phyloP scores from a whole-genome alignment of 1,140 invertebrate species.

The Dendrolimus kikuchii region DNA sequence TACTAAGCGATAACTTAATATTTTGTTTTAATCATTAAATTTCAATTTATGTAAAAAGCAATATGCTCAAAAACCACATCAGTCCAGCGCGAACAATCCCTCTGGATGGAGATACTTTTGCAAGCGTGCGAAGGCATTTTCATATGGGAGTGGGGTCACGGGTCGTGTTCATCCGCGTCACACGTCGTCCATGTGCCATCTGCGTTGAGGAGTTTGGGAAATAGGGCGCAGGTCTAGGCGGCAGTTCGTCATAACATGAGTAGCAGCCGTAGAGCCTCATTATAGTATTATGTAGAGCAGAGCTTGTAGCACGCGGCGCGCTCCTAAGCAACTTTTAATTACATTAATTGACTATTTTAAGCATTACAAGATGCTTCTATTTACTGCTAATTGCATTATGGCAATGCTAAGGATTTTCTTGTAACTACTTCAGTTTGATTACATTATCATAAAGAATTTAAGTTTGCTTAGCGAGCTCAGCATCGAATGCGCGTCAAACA shows the following conservation, averaged over 20 bases:
- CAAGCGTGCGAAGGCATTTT: too few species aligned
- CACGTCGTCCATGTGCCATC: constrained; percentile 62
- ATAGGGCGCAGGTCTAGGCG: constrained; percentile 4
- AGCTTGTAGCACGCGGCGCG: constrained; percentile 47
- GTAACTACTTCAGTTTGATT: not conserved
- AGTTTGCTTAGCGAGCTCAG: constrained; percentile 56
- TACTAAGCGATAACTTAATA: too few species aligned
- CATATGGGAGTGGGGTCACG: too few species aligned
- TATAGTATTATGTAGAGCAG: constrained; percentile 51
- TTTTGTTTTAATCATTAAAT: too few species aligned
- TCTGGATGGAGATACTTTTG: too few species aligned
- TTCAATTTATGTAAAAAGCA: too few species aligned
- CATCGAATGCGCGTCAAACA: constrained; percentile 39
- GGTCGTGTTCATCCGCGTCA: constrained; percentile 22
- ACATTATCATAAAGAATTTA: constrained; percentile 1
- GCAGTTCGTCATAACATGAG: constrained; percentile 18
- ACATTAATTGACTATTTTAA: too few species aligned
- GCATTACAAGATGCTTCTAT: too few species aligned
- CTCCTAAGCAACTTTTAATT: constrained; percentile 47
- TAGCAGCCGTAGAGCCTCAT: constrained; percentile 29
- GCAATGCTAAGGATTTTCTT: not conserved
- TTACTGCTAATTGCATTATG: too few species aligned
- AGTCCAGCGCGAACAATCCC: too few species aligned
- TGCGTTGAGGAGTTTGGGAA: constrained; percentile 27
- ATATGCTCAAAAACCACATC: too few species aligned